Evolutionary conservation across 2,113 vertebrate genomes (phyloP), one percentile per base, ranked within the genome.

Genomic region (Syngnathoides biaculeatus): DNA sequence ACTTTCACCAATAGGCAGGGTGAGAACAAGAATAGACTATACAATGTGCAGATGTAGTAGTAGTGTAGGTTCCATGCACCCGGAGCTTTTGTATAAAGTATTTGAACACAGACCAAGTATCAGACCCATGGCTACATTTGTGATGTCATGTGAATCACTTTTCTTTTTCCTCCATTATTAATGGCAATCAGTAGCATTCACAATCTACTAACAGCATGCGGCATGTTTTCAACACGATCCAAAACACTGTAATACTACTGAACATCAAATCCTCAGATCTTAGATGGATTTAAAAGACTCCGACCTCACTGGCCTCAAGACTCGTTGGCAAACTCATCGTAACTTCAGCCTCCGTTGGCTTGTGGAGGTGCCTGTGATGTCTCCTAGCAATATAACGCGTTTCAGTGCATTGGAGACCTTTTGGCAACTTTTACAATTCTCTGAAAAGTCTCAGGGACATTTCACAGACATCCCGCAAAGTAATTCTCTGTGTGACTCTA

Each of bases 91-190:
- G 70, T 77, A 70, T 53, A 26, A 57, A 14, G 65, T 30, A 68
- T 74, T 81, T 69, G 72, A 79, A 80, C 77, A 73, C 67, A 59
- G 66, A 64, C 65, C 75, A 89, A 86, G 86, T 66, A 79, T 85
- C 87, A 88, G 86, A 65, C 43, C 70, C 61, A 8, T n/a, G 68
- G 53, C 79, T 82, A 78, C 66, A 87, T 86, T 76, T 79, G 74
- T 79, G 83, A 85, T 72, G 56, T 83, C 74, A 85, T 76, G 73
- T 67, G 66, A 77, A 69, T 43, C 65, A 65, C 64, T 72, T 74
- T 82, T 79, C 73, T 84, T 84, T 75, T 82, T 79, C 81, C 71
- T 70, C 67, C 64, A 45, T 39, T 82, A 65, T 83, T 79, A 59
- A 76, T 84, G 79, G 83, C 80, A 86, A 78, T 67, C 22, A 57